phyloP scores from a whole-genome alignment of 2,113 vertebrate species.

The Onychostruthus taczanowskii region DNA sequence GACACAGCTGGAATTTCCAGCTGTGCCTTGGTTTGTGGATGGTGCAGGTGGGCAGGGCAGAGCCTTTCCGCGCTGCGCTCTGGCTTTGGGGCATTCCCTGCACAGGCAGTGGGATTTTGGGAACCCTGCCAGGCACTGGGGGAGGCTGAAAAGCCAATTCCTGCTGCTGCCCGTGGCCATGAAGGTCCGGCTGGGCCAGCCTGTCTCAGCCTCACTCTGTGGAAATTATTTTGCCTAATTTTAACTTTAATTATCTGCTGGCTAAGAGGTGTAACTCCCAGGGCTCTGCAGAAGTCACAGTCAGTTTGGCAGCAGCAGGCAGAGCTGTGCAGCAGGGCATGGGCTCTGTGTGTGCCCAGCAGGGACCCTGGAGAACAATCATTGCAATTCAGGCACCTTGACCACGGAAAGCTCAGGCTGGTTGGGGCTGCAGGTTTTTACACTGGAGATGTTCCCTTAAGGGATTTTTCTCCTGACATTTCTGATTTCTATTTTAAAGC shows the following conservation, averaged over 20 bases:
- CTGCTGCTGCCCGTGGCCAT: neutral
- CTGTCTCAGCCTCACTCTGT: too few relatives aligned
- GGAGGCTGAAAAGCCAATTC: neutral
- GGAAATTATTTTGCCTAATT: too few relatives aligned
- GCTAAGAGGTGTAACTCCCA: too few relatives aligned
- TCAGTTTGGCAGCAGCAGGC: neutral
- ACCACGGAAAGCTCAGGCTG: neutral
- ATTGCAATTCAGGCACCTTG: neutral
- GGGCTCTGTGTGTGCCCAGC: neutral
- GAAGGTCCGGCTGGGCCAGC: neutral
- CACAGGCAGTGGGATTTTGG: rapidly evolving
- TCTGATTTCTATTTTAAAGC: neutral
- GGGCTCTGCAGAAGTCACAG: too few relatives aligned
- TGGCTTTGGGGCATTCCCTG: rapidly evolving
- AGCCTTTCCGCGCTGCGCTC: rapidly evolving
- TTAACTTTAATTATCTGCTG: too few relatives aligned
- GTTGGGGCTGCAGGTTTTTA: neutral
- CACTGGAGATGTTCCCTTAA: neutral
- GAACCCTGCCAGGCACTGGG: neutral
- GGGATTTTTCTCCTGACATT: neutral
- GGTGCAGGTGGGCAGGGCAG: neutral
- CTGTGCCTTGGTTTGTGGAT: rapidly evolving
- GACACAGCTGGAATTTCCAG: neutral
- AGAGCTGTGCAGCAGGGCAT: neutral
- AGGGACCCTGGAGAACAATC: neutral